Conservation (phyloP, 2,113 vertebrate genomes). For the Syngnathus floridae region DNA sequence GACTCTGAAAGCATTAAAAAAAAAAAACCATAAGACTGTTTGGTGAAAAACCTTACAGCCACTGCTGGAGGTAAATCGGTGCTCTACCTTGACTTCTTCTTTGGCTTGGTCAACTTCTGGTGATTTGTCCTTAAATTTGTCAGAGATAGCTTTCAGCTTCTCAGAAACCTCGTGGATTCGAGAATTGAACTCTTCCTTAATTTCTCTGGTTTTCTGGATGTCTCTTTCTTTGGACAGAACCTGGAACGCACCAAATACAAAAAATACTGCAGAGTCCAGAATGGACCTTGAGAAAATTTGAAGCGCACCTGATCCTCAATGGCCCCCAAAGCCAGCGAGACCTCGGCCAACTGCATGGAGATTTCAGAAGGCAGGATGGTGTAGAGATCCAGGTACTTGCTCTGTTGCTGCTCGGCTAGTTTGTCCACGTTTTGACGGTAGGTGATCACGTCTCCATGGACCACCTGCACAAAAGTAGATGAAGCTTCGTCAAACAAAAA, state of each 20-base stretch:
- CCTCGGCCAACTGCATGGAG: slow-evolving; percentile 85
- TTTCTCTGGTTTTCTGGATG: slow-evolving; percentile 77
- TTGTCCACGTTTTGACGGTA: slow-evolving; percentile 84
- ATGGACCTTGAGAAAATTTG: neutral
- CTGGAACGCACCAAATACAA: slow-evolving; percentile 46
- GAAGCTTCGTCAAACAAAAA: neutral
- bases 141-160: slow-evolving; percentile 76
- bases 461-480: slow-evolving; percentile 61
- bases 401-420: slow-evolving; percentile 85
- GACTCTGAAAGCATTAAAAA: slow-evolving; percentile 52
- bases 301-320: slow-evolving; percentile 83
- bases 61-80: neutral
- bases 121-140: slow-evolving; percentile 81
- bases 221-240: slow-evolving; percentile 85
- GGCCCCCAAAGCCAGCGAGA: slow-evolving; percentile 77
- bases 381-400: slow-evolving; percentile 86
- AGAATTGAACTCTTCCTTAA: slow-evolving; percentile 77
- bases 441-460: slow-evolving; percentile 76
- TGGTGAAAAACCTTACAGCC: neutral
- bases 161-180: slow-evolving; percentile 79
- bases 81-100: slow-evolving; percentile 80
- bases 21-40: neutral
- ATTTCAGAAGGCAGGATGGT: slow-evolving; percentile 85
- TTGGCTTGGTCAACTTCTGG: slow-evolving; percentile 78
- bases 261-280: neutral